These are phyloP conservation scores for Sinhomidia bicolor DNA, from an alignment of 2,888 invertebrate species.

Conservation along the genomic window DNA sequence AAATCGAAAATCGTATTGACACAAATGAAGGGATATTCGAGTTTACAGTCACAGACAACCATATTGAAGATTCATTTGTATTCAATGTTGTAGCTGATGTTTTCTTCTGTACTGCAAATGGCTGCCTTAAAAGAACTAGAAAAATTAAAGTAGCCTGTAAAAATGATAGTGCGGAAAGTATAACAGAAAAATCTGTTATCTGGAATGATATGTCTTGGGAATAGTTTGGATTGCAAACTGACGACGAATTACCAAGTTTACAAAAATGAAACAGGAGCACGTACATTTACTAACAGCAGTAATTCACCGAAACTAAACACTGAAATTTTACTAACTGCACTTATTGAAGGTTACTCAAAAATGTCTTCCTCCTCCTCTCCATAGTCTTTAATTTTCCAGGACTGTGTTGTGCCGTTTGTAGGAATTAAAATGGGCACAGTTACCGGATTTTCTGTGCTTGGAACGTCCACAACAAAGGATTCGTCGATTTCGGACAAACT, in stretches of 20 bases:
- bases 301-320: background rate
- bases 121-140: slow-evolving; percentile 59
- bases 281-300: background rate
- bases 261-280: background rate
- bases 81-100: slow-evolving; percentile 52
- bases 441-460: background rate
- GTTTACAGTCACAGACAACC: background rate
- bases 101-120: slow-evolving; percentile 55
- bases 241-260: background rate
- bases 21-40: slow-evolving; percentile 24
- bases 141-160: slow-evolving; percentile 35
- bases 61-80: background rate
- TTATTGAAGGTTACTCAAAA: slow-evolving; percentile 3
- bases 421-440: slow-evolving; percentile 30
- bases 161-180: background rate
- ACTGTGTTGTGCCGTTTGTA: slow-evolving; percentile 29
- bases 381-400: slow-evolving; percentile 43
- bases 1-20: background rate
- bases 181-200: background rate
- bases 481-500: slow-evolving; percentile 39
- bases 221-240: background rate
- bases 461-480: slow-evolving; percentile 19
- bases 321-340: background rate
- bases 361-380: slow-evolving; percentile 67
- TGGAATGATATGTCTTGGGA: slow-evolving; percentile 37